Base-by-base conservation (phyloP, 2,888 invertebrate genomes). In the Pyralis farinalis region DNA sequence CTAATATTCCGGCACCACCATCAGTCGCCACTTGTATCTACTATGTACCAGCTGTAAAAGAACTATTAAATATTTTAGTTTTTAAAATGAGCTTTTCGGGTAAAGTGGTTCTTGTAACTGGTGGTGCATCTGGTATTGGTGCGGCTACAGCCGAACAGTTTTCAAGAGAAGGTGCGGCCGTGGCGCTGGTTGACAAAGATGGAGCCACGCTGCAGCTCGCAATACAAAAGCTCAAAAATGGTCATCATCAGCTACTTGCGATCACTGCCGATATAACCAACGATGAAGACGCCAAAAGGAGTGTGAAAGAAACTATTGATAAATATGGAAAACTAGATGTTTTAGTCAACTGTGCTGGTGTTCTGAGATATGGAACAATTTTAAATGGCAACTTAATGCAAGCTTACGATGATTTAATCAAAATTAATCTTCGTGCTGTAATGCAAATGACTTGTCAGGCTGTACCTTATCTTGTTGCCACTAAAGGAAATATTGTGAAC, bases 81-180 rank as follows among this genome's bases (percentile, higher is more conserved):
- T 32, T 25, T 3, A 37, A 20, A 30, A 65, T 63, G 62, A 50
- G 51, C 53, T 61, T 63, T 25, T 40, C 47, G 8, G 40, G 39
- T 9, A 61, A 71, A 61, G 60, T 68, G 0, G 71, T 70, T 0
- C 38, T 79, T 1, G 53, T 78, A 0, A 78, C 73, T 0, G 75
- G 78, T 0, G 63, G 61, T 0, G 73, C 74, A 37, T 66, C 75
- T 0, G 77, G 77, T 7, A 78, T 80, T 8, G 79, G 79, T 1
- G 78, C 73, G 0, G 59, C 60, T 0, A 56, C 64, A 0, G 75
- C 76, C 1, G 44, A 55, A 1, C 35, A 49, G 20, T 74, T 78
- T 27, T 62, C 68, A 7, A 60, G 57, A 37, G 66, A 71, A 49
- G 64, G 67, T 0, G 76, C 77, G 0, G 31, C 51, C 1, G 62